Conservation (phyloP, 2,888 invertebrate species). For the Pseudococcus viburni region DNA sequence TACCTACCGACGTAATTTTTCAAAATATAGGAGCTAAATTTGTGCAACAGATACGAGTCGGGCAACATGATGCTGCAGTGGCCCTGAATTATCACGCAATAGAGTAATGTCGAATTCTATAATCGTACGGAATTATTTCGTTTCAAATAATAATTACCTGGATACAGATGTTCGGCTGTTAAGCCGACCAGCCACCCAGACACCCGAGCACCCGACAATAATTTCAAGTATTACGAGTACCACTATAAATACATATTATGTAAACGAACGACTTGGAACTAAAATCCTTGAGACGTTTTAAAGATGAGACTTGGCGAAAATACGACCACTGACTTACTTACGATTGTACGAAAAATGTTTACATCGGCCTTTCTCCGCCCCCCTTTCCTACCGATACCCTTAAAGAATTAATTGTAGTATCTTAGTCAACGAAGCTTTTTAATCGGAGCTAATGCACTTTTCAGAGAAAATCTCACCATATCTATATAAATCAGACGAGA, state of each 20-base stretch:
- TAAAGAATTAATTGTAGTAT: neutral
- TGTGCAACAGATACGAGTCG: neutral
- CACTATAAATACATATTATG: neutral
- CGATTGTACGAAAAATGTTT: neutral
- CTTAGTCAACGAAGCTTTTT: too few species aligned
- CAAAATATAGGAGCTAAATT: too few species aligned
- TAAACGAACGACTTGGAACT: neutral
- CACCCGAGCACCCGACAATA: neutral
- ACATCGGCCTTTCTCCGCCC: neutral
- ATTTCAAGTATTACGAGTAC: neutral
- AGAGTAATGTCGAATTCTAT: neutral
- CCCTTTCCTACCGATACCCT: neutral
- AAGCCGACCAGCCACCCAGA: neutral
- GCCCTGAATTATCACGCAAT: neutral
- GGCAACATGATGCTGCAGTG: neutral
- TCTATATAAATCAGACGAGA: neutral
- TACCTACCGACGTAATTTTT: too few species aligned
- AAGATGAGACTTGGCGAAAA: neutral
- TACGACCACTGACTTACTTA: too few species aligned
- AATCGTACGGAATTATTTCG: neutral
- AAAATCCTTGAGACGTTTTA: neutral
- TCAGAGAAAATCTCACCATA: neutral
- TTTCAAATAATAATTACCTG: neutral
- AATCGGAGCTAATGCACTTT: too few species aligned
- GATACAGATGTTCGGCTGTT: neutral